Base-by-base conservation (phyloP, 2,113 vertebrate genomes). In the Numida meleagris region DNA sequence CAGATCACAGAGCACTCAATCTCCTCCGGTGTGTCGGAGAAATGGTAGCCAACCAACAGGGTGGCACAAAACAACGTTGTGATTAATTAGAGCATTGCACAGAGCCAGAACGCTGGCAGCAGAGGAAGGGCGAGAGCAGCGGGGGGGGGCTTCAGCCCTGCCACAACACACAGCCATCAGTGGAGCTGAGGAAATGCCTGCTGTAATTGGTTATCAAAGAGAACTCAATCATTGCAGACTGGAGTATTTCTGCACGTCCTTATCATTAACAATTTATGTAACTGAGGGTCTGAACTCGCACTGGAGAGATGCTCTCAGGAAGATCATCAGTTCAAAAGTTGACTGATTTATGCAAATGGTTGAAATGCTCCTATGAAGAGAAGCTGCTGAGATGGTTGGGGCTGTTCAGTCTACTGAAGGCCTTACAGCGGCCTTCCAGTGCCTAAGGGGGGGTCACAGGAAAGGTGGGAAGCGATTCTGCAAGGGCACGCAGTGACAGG, bases 231-330 rank as follows among this genome's bases (percentile, higher is more conserved):
- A 92, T 40, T 95, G 61, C 45, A 96, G 95, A 95, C 96, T 77
- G 76, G 96, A 91, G 94, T 84, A 84, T 90, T 96, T 53, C 93
- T 91, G 29, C 75, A 15, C 27, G 76, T 77, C 65, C 65, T 91
- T 76, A 90, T 92, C 94, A 74, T 95, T 94, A 95, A 89, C 12
- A 59, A 90, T 93, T 96, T 95, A 85, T 72, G 50, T 82, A 96
- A 96, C 92, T 86, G 58, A 1, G 48, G 85, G 71, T 38, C 83
- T 95, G 95, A 95, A 96, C 94, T 96, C 82, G 25, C 80, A 50
- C 66, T 76, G 77, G 67, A 73, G 93, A 94, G 88, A 85, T 90
- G 81, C 92, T 95, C 85, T 65, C 77, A 34, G 77, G 87, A 81
- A 93, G 90, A 50, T 1, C 43, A 51, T 25, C 85, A 36, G 78